Evolutionary conservation across 2,888 invertebrate genomes (phyloP).

Genomic region (Fragum whitleyi): DNA sequence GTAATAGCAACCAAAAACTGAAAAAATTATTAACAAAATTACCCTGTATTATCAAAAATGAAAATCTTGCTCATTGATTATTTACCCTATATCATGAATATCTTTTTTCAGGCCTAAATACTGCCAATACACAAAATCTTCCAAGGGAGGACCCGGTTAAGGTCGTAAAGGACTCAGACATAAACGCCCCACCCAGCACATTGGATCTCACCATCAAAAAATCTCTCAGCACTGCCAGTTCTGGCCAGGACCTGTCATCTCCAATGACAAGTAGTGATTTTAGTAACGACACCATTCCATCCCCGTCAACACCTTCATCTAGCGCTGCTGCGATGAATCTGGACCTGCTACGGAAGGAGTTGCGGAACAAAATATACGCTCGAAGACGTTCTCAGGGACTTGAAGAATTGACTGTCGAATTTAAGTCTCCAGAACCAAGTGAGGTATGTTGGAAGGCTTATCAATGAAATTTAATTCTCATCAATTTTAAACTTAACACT

Average conservation of each 20-base stretch:
- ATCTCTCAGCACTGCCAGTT: slow-evolving; percentile 1
- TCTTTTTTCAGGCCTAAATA: neutral
- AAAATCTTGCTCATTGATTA: too few relatives aligned
- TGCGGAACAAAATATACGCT: slow-evolving; percentile 58
- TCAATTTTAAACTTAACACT: too few relatives aligned
- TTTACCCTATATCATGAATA: too few relatives aligned
- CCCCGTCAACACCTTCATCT: slow-evolving; percentile 45
- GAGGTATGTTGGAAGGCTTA: slow-evolving; percentile 48
- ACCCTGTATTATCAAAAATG: too few relatives aligned
- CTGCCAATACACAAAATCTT: neutral
- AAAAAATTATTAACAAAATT: too few relatives aligned
- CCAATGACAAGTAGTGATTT: slow-evolving; percentile 47
- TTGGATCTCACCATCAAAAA: slow-evolving; percentile 41
- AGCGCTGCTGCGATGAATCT: slow-evolving; percentile 20
- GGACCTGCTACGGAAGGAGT: slow-evolving; percentile 51
- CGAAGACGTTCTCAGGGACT: slow-evolving; percentile 61
- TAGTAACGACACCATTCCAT: slow-evolving; percentile 52
- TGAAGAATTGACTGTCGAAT: slow-evolving; percentile 62
- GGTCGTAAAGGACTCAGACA: neutral
- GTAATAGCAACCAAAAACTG: too few relatives aligned
- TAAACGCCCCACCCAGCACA: slow-evolving; percentile 31
- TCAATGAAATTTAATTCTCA: neutral
- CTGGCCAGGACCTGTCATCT: slow-evolving; percentile 8
- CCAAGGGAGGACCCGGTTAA: neutral
- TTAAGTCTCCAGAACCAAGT: slow-evolving; percentile 58